Conservation (phyloP, 2,797 vertebrate genomes). For the Emydoidea blandingii region DNA sequence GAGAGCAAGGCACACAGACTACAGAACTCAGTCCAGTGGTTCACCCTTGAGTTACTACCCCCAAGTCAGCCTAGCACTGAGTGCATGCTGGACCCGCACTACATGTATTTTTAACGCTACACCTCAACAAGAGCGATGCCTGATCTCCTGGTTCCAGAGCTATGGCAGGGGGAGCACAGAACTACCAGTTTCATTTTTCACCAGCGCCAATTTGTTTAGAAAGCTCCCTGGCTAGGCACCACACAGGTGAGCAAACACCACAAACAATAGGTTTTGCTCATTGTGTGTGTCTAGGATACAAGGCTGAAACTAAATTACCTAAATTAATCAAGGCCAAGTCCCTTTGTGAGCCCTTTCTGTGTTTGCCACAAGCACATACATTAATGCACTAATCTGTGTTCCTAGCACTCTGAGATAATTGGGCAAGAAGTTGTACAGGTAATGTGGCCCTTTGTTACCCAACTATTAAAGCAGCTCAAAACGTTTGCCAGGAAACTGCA, state of each 20-base stretch:
- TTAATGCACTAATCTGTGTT: not conserved
- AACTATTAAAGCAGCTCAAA: accelerated
- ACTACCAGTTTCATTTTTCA: not conserved
- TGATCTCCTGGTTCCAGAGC: not conserved
- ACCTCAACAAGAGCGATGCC: too few relatives aligned
- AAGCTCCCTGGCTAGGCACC: not conserved
- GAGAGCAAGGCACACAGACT: not conserved
- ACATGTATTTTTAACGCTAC: too few relatives aligned
- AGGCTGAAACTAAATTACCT: not conserved
- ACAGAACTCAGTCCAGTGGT: not conserved
- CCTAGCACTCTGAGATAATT: not conserved
- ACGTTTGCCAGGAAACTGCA: conserved; percentile 36
- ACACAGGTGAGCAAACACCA: not conserved
- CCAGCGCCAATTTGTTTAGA: not conserved
- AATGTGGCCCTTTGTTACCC: not conserved
- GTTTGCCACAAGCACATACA: not conserved
- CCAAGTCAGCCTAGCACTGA: not conserved
- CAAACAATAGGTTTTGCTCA: not conserved
- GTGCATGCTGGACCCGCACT: not conserved
- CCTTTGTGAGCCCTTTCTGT: conserved; percentile 42
- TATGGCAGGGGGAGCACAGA: not conserved
- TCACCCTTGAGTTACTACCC: not conserved
- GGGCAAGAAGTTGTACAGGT: not conserved
- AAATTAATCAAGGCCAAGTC: conserved; percentile 23
- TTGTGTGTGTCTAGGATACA: too few relatives aligned